These are phyloP conservation scores for Hydractinia echinata DNA, from an alignment of 30 jellyfish, hydroid and myxozoan genomes.

Conservation along the genomic window DNA sequence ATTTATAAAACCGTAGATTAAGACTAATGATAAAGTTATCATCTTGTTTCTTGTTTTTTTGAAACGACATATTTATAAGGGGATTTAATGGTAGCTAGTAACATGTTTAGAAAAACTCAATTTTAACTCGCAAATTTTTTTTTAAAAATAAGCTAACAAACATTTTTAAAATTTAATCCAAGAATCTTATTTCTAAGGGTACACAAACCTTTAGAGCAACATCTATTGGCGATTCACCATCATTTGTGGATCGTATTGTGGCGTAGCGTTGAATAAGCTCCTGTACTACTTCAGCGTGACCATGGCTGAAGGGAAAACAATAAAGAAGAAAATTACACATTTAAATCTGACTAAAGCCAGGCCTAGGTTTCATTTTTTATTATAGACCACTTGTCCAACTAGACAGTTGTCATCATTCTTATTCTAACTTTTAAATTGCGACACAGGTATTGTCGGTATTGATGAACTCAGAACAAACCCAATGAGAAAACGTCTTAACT, in stretches of 20 bases:
- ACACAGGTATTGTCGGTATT: neutral
- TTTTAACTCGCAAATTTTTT: too few species aligned
- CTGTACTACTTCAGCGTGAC: slow-evolving; percentile 66
- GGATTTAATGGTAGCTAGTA: too few species aligned
- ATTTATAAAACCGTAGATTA: too few species aligned
- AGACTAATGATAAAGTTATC: too few species aligned
- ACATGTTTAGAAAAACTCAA: too few species aligned
- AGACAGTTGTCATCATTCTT: neutral
- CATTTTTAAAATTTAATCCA: too few species aligned
- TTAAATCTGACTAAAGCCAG: neutral
- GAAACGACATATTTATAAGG: too few species aligned
- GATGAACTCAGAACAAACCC: neutral
- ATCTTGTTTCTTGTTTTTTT: too few species aligned
- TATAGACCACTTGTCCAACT: neutral
- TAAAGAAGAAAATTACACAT: neutral
- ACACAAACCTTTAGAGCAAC: slow-evolving; percentile 59
- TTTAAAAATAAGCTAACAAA: too few species aligned
- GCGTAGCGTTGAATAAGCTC: slow-evolving; percentile 62
- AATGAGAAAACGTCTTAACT: neutral
- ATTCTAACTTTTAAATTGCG: too few species aligned
- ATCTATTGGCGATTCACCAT: slow-evolving; percentile 56
- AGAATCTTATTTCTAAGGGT: too few species aligned
- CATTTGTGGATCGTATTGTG: slow-evolving; percentile 20
- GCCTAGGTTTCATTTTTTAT: neutral
- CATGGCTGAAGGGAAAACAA: slow-evolving; percentile 54